Conservation (phyloP, 1,140 invertebrate species). For the Drosophila seguyi region DNA sequence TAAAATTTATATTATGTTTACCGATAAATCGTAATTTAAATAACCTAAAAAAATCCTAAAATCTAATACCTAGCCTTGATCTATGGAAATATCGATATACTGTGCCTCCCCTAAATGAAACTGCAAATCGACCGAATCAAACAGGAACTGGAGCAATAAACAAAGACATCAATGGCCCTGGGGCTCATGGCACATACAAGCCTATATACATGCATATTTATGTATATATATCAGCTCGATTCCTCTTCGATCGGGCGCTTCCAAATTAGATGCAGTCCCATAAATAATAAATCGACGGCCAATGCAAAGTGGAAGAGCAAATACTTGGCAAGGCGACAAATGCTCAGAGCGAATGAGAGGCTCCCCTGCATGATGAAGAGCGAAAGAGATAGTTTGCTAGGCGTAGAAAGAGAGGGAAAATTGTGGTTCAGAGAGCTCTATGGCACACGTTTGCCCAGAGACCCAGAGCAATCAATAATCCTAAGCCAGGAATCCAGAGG, state of each 20-base stretch:
- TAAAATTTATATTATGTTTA: too few species aligned
- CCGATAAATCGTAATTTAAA: too few species aligned
- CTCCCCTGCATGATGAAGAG: neutral
- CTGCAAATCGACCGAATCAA: conserved; percentile 16
- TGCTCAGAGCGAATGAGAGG: conserved; percentile 22
- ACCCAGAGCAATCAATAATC: conserved; percentile 82
- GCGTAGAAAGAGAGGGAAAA: neutral
- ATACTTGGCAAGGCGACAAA: conserved; percentile 73
- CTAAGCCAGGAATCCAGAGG: conserved; percentile 2
- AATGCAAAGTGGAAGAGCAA: conserved; percentile 63
- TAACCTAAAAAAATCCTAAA: too few species aligned
- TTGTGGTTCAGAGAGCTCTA: neutral
- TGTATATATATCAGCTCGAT: conserved; percentile 25
- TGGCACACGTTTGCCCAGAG: conserved; percentile 73
- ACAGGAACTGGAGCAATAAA: conserved; percentile 70
- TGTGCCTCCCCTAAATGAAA: conserved; percentile 3
- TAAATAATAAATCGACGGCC: conserved; percentile 79
- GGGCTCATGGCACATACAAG: conserved; percentile 6
- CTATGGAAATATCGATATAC: neutral
- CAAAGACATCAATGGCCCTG: conserved; percentile 77
- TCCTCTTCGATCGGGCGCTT: conserved; percentile 23
- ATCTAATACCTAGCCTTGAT: too few species aligned
- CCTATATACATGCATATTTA: neutral
- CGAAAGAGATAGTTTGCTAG: too few species aligned
- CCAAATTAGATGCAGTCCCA: conserved; percentile 65